Percentiles rank a stretch among this genome's conserved stretches.
Conservation (phyloP, 2,888 invertebrate species). For the Yponomeuta malinellus region DNA sequence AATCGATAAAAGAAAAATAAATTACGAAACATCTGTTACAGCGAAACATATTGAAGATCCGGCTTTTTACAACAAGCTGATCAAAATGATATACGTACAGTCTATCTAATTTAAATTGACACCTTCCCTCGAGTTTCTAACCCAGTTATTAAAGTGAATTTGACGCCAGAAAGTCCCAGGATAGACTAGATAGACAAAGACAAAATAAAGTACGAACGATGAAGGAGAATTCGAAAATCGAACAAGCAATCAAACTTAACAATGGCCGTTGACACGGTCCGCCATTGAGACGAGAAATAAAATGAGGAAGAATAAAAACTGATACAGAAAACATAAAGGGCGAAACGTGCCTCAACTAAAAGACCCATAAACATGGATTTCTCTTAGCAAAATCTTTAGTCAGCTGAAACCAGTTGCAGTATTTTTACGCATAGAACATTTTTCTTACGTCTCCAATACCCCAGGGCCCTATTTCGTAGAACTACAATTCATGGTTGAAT, state of each 20-base stretch:
- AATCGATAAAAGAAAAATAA: background rate
- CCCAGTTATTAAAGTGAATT: background rate
- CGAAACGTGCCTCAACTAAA: conserved; percentile 44
- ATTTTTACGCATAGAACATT: too few relatives aligned
- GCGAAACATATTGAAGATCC: background rate
- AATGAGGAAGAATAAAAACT: conserved; percentile 29
- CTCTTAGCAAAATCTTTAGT: background rate
- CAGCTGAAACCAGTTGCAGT: too few relatives aligned
- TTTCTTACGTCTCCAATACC: too few relatives aligned
- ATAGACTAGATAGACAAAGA: conserved; percentile 16
- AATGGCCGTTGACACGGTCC: conserved; percentile 47
- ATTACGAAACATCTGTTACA: background rate
- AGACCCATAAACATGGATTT: background rate
- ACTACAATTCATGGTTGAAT: too few relatives aligned
- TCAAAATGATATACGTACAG: background rate
- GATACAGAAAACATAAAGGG: conserved; percentile 42
- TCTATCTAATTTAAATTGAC: background rate
- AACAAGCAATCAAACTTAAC: conserved; percentile 48
- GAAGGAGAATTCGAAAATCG: conserved; percentile 22
- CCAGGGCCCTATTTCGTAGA: too few relatives aligned
- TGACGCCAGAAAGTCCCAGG: background rate
- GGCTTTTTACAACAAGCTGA: background rate
- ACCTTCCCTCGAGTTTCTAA: background rate
- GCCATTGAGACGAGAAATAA: conserved; percentile 38
- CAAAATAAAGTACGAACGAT: conserved; percentile 28